Evolutionary conservation across 2,113 vertebrate species (phyloP), one percentile per base, ranked within the genome.

Genomic region (Todiramphus chloris): DNA sequence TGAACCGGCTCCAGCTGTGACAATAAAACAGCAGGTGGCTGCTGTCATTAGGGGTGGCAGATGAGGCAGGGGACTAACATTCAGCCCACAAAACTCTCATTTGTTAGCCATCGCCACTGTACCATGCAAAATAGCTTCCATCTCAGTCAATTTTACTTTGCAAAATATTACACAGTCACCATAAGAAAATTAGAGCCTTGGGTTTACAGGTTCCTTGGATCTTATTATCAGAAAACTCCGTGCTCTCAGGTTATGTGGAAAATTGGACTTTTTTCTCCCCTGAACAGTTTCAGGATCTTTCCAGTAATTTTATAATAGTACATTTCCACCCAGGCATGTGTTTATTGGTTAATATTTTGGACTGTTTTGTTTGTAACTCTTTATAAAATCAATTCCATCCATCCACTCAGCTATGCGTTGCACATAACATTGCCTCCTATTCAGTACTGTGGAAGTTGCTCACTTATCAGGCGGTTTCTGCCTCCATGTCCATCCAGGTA

Each of bases 1-100:
- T 98, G 99, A 98, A 98, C 98, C 51, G 97, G 98, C 98, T 99
- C 99, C 99, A 99, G 99, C 99, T 99, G 99, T 98, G 99, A 99
- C 99, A 99, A 99, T 99, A 99, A 99, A 99, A 99, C 99, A 99
- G 99, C 99, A 99, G 99, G 99, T 99, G 99, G 99, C 99, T 97
- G 98, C 99, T 98, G 98, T 99, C 99, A 99, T 99, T 99, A 99
- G 99, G 98, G 98, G 98, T 98, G 98, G 99, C 99, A 99, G 98
- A 99, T 98, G 98, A 99, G 98, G 98, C 99, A 98, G 98, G 98
- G 98, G 98, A 98, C 98, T 98, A 97, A 96, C 98, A 98, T 97
- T 97, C 98, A 97, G 98, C 98, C 98, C 98, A 96, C 98, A 98
- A 89, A 97, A 97, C 98, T 98, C 98, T 99, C 99, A 98, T 99